A percentile compares a stretch with the other conserved stretches of the same genome.
phyloP scores from a whole-genome alignment of 2,888 invertebrate species.

The Leptinotarsa rubiginosa region DNA sequence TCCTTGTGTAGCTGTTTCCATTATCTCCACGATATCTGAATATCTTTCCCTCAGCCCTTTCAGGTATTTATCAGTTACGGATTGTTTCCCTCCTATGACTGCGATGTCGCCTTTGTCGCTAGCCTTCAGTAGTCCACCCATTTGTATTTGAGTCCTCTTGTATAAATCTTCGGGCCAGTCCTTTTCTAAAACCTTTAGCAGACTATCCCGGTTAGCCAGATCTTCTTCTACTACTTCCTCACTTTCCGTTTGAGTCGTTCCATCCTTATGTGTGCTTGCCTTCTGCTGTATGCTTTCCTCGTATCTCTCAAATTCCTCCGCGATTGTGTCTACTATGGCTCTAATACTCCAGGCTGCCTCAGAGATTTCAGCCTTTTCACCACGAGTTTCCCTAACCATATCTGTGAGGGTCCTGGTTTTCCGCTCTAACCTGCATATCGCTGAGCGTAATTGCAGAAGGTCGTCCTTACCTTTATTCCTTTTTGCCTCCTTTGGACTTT shows the following conservation, averaged over 20 bases:
- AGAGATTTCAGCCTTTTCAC: neutral
- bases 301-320: neutral
- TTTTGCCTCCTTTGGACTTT: neutral
- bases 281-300: neutral
- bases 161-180: slow-evolving; percentile 8
- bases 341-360: neutral
- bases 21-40: neutral
- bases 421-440: neutral
- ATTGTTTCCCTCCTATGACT: neutral
- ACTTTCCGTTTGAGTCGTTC: neutral
- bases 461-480: neutral
- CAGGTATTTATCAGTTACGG: neutral
- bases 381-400: neutral
- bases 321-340: neutral
- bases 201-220: neutral
- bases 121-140: neutral
- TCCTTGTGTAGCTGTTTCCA: neutral
- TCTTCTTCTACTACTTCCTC: slow-evolving; percentile 1
- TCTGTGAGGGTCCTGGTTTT: neutral
- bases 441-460: neutral
- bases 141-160: neutral
- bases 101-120: slow-evolving; percentile 16
- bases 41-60: slow-evolving; percentile 4
- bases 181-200: neutral
- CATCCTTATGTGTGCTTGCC: neutral